Conservation (phyloP, 2,888 invertebrate genomes). For the Onthophagus sagittarius region DNA sequence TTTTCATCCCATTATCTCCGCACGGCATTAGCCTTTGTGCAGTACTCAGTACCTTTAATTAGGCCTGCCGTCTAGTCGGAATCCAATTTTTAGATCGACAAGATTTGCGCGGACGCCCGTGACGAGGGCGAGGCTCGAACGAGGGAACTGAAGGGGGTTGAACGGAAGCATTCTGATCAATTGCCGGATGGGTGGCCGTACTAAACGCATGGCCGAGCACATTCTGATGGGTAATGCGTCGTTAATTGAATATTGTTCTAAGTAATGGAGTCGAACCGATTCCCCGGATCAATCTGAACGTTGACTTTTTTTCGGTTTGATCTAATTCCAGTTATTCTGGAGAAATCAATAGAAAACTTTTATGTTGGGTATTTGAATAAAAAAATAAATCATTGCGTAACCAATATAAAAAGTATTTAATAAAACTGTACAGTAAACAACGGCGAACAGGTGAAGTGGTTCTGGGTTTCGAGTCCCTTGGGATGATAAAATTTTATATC, state of each 20-base stretch:
- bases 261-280: not conserved
- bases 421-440: not conserved
- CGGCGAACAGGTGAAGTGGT: not conserved
- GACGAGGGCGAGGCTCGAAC: not conserved
- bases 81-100: conserved; percentile 3
- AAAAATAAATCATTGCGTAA: not conserved
- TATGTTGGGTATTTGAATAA: not conserved
- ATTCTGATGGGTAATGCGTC: not conserved
- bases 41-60: conserved; percentile 5
- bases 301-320: not conserved
- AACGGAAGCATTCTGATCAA: not conserved
- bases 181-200: not conserved
- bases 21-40: conserved; percentile 9
- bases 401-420: not conserved
- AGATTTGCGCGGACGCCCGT: conserved; percentile 6
- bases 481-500: not conserved
- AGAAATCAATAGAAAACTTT: not conserved
- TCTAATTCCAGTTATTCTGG: not conserved
- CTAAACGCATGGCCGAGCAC: not conserved
- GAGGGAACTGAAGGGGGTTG: not conserved
- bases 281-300: not conserved
- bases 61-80: conserved; percentile 6
- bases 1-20: conserved; percentile 7
- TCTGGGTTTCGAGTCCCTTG: not conserved
- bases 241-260: not conserved